phyloP scores from a whole-genome alignment of 2,888 invertebrate genomes.

The Ophonus ardosiacus region DNA sequence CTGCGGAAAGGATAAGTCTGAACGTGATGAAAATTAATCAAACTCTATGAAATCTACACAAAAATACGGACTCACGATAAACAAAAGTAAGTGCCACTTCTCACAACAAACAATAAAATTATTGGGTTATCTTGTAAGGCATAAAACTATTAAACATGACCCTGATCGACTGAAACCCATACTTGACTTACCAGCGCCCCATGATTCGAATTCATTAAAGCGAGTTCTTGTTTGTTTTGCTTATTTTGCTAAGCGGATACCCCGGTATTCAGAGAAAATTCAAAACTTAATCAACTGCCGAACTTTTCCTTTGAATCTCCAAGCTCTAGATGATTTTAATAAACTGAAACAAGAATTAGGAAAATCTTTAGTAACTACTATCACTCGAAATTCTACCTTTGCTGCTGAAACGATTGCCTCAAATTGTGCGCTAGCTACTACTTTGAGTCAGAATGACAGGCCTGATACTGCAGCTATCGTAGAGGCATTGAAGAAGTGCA shows the following conservation, averaged over 20 bases:
- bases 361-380: constrained; percentile 3
- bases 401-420: constrained; percentile 9
- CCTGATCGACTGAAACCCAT: neutral
- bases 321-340: neutral
- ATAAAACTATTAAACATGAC: constrained; percentile 15
- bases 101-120: too few species aligned
- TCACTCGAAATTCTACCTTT: neutral
- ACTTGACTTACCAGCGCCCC: neutral
- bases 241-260: neutral
- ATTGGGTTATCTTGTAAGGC: too few species aligned
- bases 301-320: neutral
- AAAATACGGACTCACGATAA: too few species aligned
- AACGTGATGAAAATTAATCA: constrained; percentile 64
- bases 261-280: neutral
- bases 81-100: too few species aligned
- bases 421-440: neutral
- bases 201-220: neutral
- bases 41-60: too few species aligned
- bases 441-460: neutral
- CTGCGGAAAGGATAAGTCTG: constrained; percentile 62
- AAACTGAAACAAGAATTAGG: constrained; percentile 2
- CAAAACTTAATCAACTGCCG: neutral
- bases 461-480: constrained; percentile 65
- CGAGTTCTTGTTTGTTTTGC: neutral
- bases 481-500: constrained; percentile 65